Evolutionary conservation across 2,113 vertebrate genomes (phyloP), one percentile per base, ranked within the genome.

Genomic region (Octodon degus): DNA sequence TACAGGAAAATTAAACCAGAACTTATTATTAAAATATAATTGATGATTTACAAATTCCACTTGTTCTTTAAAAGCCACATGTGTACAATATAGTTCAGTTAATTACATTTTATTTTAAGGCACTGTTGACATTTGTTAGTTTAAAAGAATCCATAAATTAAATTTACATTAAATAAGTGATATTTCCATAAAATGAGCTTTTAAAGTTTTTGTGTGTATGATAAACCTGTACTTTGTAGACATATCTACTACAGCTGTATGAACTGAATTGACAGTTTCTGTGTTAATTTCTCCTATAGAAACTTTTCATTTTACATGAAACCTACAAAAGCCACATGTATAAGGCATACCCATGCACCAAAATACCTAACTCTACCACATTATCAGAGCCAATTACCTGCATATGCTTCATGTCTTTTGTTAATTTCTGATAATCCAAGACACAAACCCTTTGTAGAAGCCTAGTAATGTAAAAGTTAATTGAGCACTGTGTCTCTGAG

Each of bases 91-190:
- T 60, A 87, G 22, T 86, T 96, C 84, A 65, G 6, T 72, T 20
- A 90, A 95, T 91, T 95, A 81, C 40, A 89, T 89, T 93, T 43
- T 43, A 43, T 43, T 97, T 53, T 93, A 87, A 79, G 80, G 55
- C 4, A 82, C 70, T 40, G 74, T 19, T 86, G 70, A 93, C 43
- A 91, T 13, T 96, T 86, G 32, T 63, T 92, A 70, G 53, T 84
- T 93, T 91, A 88, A 95, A 84, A 62, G 37, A 92, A 70, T 7
- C 37, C 70, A 0, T 72, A 58, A 82, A 93, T 93, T 91, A 97
- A 86, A 79, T 8, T 55, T 90, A 80, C 84, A 43, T 68, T 50
- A 91, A 88, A 72, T 30, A 20, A 86, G 3, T 86, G 34, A 85
- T 83, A 65, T 43, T 74, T 79, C 94, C 82, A 63, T 67, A 81